Conservation (phyloP, 2,797 vertebrate species). For the Falco novaeseelandiae region DNA sequence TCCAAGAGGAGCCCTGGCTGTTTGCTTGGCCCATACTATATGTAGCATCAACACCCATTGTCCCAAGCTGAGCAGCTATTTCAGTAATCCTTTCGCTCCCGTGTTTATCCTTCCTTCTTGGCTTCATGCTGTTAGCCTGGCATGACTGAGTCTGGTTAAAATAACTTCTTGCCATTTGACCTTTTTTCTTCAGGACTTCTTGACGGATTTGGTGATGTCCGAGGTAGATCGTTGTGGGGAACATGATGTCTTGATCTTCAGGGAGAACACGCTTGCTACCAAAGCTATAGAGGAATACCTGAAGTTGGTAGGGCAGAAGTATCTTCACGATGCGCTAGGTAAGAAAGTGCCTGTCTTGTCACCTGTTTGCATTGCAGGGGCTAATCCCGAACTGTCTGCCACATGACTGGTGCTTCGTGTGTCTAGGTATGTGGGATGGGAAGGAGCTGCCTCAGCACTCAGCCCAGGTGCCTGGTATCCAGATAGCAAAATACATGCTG, state of each 20-base stretch:
- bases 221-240: constrained; percentile 96
- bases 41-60: not conserved
- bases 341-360: constrained; percentile 50
- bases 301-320: constrained; percentile 95
- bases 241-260: constrained; percentile 95
- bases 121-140: not conserved
- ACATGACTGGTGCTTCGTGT: not conserved
- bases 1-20: not conserved
- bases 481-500: not conserved
- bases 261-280: constrained; percentile 96
- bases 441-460: not conserved
- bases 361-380: not conserved
- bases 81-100: not conserved
- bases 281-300: constrained; percentile 97
- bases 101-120: not conserved
- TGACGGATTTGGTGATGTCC: constrained; percentile 95
- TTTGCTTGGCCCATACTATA: not conserved
- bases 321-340: constrained; percentile 95
- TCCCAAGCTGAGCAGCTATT: not conserved
- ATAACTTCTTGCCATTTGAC: constrained; percentile 42
- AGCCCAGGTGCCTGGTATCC: not conserved
- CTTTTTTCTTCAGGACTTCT: constrained; percentile 87
- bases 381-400: not conserved
- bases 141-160: not conserved
- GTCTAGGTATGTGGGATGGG: not conserved